A percentile compares a stretch with the other conserved stretches of the same genome.
These are phyloP conservation scores for Congeria kusceri DNA, from an alignment of 2,888 invertebrate species.

Conservation along the genomic window DNA sequence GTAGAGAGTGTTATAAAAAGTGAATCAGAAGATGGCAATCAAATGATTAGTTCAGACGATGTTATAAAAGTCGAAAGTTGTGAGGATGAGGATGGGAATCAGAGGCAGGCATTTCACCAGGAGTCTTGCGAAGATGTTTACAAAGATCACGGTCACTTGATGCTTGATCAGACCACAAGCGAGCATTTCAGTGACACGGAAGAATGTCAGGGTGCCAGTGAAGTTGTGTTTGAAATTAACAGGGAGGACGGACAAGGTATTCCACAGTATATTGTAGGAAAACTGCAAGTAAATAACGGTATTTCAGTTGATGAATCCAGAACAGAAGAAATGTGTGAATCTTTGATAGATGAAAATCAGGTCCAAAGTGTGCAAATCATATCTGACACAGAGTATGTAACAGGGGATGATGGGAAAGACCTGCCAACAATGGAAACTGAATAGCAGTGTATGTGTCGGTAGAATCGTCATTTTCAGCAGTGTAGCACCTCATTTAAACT, in stretches of 20 bases:
- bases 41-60: not conserved
- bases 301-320: too few relatives aligned
- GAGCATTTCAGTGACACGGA: slow-evolving; percentile 15
- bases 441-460: too few relatives aligned
- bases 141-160: slow-evolving; percentile 28
- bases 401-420: not conserved
- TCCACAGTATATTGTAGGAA: too few relatives aligned
- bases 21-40: too few relatives aligned
- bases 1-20: too few relatives aligned
- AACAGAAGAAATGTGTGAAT: too few relatives aligned
- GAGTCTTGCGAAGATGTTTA: slow-evolving; percentile 18
- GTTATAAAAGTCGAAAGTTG: not conserved
- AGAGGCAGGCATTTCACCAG: slow-evolving; percentile 9
- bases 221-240: too few relatives aligned
- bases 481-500: too few relatives aligned
- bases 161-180: slow-evolving; percentile 30
- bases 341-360: slow-evolving; percentile 2
- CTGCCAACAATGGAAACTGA: too few relatives aligned
- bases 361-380: not conserved
- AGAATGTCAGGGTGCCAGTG: not conserved
- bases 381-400: not conserved
- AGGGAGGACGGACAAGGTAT: too few relatives aligned
- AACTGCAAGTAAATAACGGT: too few relatives aligned
- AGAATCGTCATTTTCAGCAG: too few relatives aligned
- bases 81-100: not conserved